Evolutionary conservation across 2,888 invertebrate species (phyloP).

Genomic region (Drosophila vallismaia): DNA sequence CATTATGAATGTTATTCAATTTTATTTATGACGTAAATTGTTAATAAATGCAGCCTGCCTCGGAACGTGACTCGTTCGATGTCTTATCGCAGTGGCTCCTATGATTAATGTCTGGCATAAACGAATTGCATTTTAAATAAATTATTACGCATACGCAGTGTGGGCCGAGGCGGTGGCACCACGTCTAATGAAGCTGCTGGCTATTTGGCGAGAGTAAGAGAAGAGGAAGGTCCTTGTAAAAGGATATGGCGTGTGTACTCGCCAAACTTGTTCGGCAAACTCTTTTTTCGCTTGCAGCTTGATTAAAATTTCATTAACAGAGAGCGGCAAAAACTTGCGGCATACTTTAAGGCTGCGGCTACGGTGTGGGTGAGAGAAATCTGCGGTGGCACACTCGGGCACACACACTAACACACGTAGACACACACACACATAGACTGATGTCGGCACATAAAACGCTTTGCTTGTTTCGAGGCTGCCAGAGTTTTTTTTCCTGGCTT

Average conservation of each 20-base stretch:
- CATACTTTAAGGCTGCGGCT: slow-evolving; percentile 68
- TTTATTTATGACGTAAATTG: slow-evolving; percentile 74
- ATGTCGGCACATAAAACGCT: slow-evolving; percentile 61
- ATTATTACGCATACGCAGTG: slow-evolving; percentile 68
- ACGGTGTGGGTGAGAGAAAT: slow-evolving; percentile 50
- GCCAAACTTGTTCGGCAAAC: slow-evolving; percentile 46
- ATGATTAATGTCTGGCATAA: slow-evolving; percentile 73
- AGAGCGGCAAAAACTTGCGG: slow-evolving; percentile 64
- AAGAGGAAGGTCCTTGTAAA: slow-evolving; percentile 14
- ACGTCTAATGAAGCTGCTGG: slow-evolving; percentile 69
- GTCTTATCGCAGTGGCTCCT: slow-evolving; percentile 43
- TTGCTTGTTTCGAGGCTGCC: slow-evolving; percentile 58
- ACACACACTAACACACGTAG: slow-evolving; percentile 27
- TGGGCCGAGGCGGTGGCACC: slow-evolving; percentile 50
- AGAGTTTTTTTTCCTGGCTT: slow-evolving; percentile 61
- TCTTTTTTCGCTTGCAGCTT: slow-evolving; percentile 53
- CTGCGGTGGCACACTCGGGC: slow-evolving; percentile 54
- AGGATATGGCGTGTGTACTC: slow-evolving; percentile 25
- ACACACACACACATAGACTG: slow-evolving; percentile 23
- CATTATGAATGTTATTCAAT: slow-evolving; percentile 75
- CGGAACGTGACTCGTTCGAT: slow-evolving; percentile 45
- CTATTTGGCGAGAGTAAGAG: slow-evolving; percentile 52
- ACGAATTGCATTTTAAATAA: slow-evolving; percentile 75
- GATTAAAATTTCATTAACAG: slow-evolving; percentile 79
- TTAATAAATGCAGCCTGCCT: slow-evolving; percentile 69